Conservation (phyloP, 2,113 vertebrate genomes). For the Ophiodon elongatus region DNA sequence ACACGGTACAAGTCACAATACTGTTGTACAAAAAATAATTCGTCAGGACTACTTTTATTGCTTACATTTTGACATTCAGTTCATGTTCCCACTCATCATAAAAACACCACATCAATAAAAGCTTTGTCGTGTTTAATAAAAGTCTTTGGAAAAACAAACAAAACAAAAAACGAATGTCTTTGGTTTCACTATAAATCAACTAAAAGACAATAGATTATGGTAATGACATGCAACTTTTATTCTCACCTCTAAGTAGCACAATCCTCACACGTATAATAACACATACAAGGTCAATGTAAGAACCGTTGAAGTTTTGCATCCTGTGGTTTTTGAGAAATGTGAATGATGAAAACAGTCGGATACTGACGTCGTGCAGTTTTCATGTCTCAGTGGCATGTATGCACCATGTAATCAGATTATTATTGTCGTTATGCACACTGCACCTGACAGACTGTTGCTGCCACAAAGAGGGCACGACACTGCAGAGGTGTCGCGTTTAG, state of each 20-base stretch:
- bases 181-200: constrained; percentile 46
- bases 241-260: background rate
- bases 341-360: constrained; percentile 5
- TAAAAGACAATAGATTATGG: constrained; percentile 23
- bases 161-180: constrained; percentile 35
- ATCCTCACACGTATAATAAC: background rate
- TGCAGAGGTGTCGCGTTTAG: background rate
- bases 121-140: constrained; percentile 4
- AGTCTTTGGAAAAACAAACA: background rate
- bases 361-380: constrained; percentile 17
- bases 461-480: background rate
- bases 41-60: constrained; percentile 23
- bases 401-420: background rate
- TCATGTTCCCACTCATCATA: background rate
- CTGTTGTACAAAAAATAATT: background rate
- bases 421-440: background rate
- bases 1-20: background rate
- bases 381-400: background rate
- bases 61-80: constrained; percentile 30
- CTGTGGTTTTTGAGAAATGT: background rate
- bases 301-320: background rate
- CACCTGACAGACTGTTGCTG: background rate
- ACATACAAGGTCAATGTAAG: constrained; percentile 13
- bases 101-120: constrained; percentile 1
- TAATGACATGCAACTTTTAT: constrained; percentile 53